Conservation (phyloP, 2,113 vertebrate genomes). For the Mungos mungo region DNA sequence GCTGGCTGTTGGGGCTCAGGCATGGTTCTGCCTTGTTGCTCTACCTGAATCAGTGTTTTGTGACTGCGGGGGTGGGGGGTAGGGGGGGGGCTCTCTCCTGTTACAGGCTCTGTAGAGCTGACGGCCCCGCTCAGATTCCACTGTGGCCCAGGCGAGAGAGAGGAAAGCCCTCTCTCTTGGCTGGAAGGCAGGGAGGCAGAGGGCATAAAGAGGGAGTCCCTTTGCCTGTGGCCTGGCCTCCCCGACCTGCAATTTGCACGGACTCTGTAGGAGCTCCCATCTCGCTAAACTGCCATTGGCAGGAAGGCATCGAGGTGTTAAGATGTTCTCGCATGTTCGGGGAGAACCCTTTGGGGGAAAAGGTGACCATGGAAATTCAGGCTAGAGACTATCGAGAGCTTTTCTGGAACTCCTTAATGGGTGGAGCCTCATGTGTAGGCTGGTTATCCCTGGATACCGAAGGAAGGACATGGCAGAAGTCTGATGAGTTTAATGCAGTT, state of each 20-base stretch:
- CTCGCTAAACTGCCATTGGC: background rate
- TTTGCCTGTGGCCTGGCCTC: background rate
- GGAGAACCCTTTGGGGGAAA: background rate
- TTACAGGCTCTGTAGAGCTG: background rate
- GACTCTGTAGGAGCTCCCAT: background rate
- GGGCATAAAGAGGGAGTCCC: fast-evolving
- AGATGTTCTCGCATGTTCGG: background rate
- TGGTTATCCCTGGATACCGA: background rate
- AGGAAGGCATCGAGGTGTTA: background rate
- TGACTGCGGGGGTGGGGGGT: background rate
- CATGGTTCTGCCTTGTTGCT: background rate
- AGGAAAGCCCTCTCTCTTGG: background rate
- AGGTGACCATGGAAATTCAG: background rate
- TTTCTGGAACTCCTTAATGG: too few relatives aligned
- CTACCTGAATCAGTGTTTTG: background rate
- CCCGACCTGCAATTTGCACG: background rate
- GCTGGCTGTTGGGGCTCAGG: background rate
- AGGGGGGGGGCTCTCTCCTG: background rate
- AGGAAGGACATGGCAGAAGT: background rate
- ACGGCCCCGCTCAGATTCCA: background rate
- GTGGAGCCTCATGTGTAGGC: fast-evolving
- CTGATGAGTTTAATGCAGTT: background rate
- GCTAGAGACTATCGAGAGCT: background rate
- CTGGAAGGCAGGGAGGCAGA: background rate
- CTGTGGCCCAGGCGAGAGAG: background rate